These are phyloP conservation scores for Pholis gunnellus DNA, from an alignment of 2,113 vertebrate species.

Conservation along the genomic window DNA sequence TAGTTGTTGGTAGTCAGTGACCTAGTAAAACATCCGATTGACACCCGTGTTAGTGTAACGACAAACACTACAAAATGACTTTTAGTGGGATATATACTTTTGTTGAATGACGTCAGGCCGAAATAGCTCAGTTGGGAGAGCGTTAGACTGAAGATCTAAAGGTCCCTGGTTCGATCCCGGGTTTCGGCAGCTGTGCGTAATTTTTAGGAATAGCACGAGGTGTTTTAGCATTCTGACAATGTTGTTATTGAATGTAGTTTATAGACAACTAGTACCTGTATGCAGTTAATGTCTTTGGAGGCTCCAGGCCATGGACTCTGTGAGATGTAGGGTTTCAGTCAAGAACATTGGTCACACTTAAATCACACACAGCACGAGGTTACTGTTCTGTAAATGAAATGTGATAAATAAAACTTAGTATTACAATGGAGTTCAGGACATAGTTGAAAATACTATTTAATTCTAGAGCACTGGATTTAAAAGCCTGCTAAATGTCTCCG, in stretches of 20 bases:
- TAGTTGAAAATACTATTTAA: neutral
- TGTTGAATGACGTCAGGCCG: constrained; percentile 19
- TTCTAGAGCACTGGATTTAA: neutral
- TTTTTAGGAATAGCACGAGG: neutral
- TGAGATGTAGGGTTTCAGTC: neutral
- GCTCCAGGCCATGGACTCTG: neutral
- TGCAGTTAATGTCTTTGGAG: neutral
- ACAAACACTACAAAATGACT: no score
- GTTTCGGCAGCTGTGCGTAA: constrained; percentile 53
- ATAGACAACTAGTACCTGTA: neutral
- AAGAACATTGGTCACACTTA: neutral
- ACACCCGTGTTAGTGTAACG: neutral
- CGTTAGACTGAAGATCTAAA: constrained; percentile 79
- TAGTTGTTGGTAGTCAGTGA: neutral
- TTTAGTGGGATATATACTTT: no score
- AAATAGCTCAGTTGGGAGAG: constrained; percentile 80
- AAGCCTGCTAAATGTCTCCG: neutral
- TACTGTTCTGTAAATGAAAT: no score
- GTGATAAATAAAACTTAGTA: no score
- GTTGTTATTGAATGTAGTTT: neutral
- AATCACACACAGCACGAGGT: neutral
- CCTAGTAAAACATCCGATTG: no score
- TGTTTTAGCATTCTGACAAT: neutral
- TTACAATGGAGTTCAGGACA: neutral
- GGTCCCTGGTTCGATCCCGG: constrained; percentile 79